Conservation (phyloP, 2,797 vertebrate genomes). For the Stomatorhinus walkeri region DNA sequence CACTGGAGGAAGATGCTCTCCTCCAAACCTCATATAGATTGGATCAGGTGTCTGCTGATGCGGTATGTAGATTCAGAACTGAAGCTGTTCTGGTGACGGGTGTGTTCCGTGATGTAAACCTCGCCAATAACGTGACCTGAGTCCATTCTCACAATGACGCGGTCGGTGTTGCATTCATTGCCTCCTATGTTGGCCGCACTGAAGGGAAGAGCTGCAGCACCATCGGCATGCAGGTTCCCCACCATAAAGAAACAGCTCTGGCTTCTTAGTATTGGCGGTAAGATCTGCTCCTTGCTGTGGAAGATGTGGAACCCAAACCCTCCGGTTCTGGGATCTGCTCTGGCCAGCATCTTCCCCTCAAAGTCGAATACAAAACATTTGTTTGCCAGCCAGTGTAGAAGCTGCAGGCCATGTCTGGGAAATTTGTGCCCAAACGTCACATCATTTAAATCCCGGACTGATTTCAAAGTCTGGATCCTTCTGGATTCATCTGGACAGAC, state of each 20-base stretch:
- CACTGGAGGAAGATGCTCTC: background rate
- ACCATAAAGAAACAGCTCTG: background rate
- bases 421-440: slow-evolving; percentile 12
- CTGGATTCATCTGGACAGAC: background rate
- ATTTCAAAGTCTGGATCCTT: background rate
- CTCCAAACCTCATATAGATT: background rate
- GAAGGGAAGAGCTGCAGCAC: background rate
- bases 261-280: background rate
- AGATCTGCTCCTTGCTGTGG: background rate
- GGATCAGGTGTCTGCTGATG: slow-evolving; percentile 7
- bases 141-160: slow-evolving; percentile 17
- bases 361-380: background rate
- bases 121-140: background rate
- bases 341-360: background rate
- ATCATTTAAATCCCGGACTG: background rate
- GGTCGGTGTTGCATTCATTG: background rate
- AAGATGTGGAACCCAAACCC: slow-evolving; percentile 18
- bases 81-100: background rate
- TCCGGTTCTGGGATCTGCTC: background rate
- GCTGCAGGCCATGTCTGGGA: slow-evolving; percentile 19
- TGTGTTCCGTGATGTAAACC: slow-evolving; percentile 21
- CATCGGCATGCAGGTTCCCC: background rate
- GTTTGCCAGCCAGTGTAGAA: slow-evolving; percentile 21
- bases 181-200: background rate
- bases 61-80: background rate